Evolutionary conservation across 92 coral and sea anemone species (phyloP).

Genomic region (Porites divaricata): DNA sequence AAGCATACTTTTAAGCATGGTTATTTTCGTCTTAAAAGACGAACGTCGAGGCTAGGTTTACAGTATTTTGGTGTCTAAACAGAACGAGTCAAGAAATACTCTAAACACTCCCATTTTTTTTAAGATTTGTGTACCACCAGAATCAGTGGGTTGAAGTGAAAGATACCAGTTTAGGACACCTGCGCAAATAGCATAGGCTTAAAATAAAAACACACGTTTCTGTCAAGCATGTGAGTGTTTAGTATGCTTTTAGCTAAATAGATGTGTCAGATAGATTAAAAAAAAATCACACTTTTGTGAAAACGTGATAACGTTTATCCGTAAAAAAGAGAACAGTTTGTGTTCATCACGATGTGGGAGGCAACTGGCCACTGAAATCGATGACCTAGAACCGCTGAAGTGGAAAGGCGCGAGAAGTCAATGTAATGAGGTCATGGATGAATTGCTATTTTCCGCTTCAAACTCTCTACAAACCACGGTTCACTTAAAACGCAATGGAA

Average conservation of each 20-base stretch:
- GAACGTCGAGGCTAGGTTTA: too few species aligned
- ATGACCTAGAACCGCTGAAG: background rate
- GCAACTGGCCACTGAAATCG: background rate
- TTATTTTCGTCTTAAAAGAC: too few species aligned
- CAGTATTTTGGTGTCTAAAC: too few species aligned
- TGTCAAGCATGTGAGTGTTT: background rate
- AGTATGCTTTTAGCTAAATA: too few species aligned
- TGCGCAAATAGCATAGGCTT: background rate
- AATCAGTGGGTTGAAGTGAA: background rate
- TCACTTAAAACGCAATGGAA: constrained; percentile 9
- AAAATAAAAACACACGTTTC: background rate
- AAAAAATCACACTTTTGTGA: background rate
- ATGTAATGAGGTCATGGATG: constrained; percentile 10
- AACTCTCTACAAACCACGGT: background rate
- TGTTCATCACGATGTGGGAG: background rate
- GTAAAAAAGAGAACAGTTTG: background rate
- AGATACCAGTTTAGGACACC: background rate
- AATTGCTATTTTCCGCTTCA: background rate
- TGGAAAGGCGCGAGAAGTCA: background rate
- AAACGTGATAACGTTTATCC: background rate
- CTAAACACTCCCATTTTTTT: too few species aligned
- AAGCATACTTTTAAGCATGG: too few species aligned
- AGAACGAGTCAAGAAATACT: too few species aligned
- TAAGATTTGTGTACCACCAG: background rate
- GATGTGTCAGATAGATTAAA: too few species aligned